These are phyloP conservation scores for Aplidium turbinatum DNA, from an alignment of 23 tunicate species.

Conservation along the genomic window DNA sequence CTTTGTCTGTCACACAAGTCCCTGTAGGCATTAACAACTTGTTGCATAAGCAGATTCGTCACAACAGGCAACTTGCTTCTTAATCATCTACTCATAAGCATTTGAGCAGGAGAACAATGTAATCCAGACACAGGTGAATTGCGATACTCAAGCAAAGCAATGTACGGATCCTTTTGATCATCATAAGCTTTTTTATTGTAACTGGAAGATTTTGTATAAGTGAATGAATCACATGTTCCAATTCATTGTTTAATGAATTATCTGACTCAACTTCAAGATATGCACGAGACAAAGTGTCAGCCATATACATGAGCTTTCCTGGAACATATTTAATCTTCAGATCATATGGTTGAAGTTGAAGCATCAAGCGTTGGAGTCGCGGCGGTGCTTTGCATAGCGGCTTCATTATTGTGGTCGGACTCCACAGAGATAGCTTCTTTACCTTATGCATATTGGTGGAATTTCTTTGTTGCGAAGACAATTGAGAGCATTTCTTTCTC, in stretches of 20 bases:
- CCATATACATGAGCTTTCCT: slow-evolving; percentile 36
- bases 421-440: slow-evolving; percentile 13
- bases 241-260: slow-evolving; percentile 12
- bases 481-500: slow-evolving; percentile 38
- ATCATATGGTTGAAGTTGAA: slow-evolving; percentile 45
- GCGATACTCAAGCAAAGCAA: too few species aligned
- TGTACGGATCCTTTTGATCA: too few species aligned
- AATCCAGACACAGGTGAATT: too few species aligned
- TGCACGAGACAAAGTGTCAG: slow-evolving; percentile 54
- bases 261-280: background rate
- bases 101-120: too few species aligned
- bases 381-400: slow-evolving; percentile 43
- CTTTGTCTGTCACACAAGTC: too few species aligned
- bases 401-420: slow-evolving; percentile 48
- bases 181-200: slow-evolving; percentile 8
- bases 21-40: too few species aligned
- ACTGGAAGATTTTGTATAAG: slow-evolving; percentile 13
- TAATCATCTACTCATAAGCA: too few species aligned
- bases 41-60: too few species aligned
- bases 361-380: slow-evolving; percentile 44
- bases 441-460: slow-evolving; percentile 29
- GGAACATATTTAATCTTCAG: slow-evolving; percentile 28
- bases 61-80: too few species aligned
- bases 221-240: slow-evolving; percentile 29
- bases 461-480: slow-evolving; percentile 29